Base-by-base conservation (phyloP, 30 jellyfish, hydroid and myxozoan species). In the Aurelia coerulea region DNA sequence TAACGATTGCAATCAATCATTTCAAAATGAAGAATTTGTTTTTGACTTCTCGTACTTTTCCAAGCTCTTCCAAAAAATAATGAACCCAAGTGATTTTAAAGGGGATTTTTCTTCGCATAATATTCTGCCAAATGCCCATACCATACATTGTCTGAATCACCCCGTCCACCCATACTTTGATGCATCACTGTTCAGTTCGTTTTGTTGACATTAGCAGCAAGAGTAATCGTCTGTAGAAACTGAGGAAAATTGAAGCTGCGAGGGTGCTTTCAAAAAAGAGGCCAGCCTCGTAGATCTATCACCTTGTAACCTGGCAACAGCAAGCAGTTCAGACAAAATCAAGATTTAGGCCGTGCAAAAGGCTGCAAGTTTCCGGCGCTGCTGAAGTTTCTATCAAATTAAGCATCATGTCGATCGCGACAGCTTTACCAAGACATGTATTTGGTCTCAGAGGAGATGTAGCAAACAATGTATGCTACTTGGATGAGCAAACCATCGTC, bases 381-480 rank as follows among this genome's bases (percentile, higher is more conserved):
- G 66, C 31, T 39, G 14, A 1, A 32, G 17, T 15, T 53, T 50
- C 50, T 3, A 53, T 10, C 60, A 3, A 42, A 8, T 34, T 9
- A 10, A 70, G 46, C 19, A 76, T 23, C 8, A 94, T 94, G 98
- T 84, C 98, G 79, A 80, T 94, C 15, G 98, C 97, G 11, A 72
- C 91, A 77, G 98, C 97, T 5, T 35, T 88, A 34, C 98, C 98
- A 23, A 87, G 98, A 74, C 90, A 94, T 88, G 94, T 81, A 5
- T 94, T 94, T 78, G 98, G 98, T 19, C 90, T 94, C 63, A 86
- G 90, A 66, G 85, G 95, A 11, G 97, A 90, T 79, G 98, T 89
- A 70, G 91, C 95, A 15, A 94, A 84, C 85, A 94, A 88, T 85
- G 90, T 94, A 2, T 83, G 90, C 87, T 94, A 94, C 70, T 64